Base-by-base conservation (phyloP, 23 tunicate species). In the Trididemnum clinides region DNA sequence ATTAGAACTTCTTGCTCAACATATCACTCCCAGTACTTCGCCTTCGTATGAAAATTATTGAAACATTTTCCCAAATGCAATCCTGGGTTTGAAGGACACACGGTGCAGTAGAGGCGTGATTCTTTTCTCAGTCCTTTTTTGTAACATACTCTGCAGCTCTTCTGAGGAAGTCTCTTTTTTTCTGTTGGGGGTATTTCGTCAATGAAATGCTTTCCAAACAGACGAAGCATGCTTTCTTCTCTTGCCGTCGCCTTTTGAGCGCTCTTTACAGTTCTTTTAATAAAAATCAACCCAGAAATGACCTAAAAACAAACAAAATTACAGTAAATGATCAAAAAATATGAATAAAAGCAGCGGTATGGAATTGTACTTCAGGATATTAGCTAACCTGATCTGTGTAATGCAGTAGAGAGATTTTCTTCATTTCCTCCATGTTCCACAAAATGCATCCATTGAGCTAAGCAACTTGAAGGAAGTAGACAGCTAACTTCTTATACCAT, bases 401-500 rank as follows among this genome's bases (percentile, higher is more conserved):
- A 62, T 6, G 27, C 27, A 62, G 27, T 19, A 62, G 23, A 22
- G 69, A 5, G n/a, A 62, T 22, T 62, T 22, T 62, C 27, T 62
- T 62, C n/a, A 20, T 22, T n/a, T 62, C 69, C 27, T 62, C n/a
- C 22, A 62, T 62, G 69, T 23, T 62, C 69, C 6, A 5, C 25
- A 62, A 22, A 62, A 22, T 62, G 69, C 27, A 62, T 20, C 27
- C 69, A 4, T 62, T 62, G 26, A 62, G 27, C 69, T 12, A 62
- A 62, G 69, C 69, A 62, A 62, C 27, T 62, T 62, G 69, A 62
- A 62, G 69, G 6, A 62, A 7, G 54, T 44, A 62, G 25, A 62
- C 27, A 20, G n/a, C 69, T 5, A 62, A 5, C 69, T 62, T 22
- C n/a, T 62, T 62, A 22, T 62, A 22, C 69, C 69, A 62, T 22